These are phyloP conservation scores for Iphiclides podalirius DNA, from an alignment of 2,888 invertebrate species.

Conservation along the genomic window DNA sequence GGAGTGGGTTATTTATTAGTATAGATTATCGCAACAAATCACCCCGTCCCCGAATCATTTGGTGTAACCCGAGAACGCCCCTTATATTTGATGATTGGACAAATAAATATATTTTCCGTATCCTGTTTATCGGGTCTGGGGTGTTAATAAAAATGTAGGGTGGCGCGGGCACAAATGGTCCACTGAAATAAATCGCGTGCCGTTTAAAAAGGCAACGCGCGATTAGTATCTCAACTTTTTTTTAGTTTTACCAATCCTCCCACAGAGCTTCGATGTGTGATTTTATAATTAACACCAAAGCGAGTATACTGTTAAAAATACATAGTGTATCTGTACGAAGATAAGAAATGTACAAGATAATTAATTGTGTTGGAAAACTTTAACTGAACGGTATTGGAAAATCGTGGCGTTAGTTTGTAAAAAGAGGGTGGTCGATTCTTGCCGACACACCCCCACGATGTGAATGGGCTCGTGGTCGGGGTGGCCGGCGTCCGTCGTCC, in stretches of 20 bases:
- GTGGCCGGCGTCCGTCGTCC: conserved; percentile 77
- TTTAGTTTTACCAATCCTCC: too few relatives aligned
- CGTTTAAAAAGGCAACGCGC: too few relatives aligned
- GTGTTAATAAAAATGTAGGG: conserved; percentile 80
- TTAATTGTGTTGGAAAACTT: too few relatives aligned
- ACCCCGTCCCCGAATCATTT: conserved; percentile 66
- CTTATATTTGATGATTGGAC: conserved; percentile 78
- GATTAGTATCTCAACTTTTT: too few relatives aligned
- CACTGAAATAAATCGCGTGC: too few relatives aligned
- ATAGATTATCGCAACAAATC: conserved; percentile 78
- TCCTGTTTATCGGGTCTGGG: conserved; percentile 76
- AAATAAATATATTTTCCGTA: conserved; percentile 79
- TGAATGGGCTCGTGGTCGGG: conserved; percentile 73
- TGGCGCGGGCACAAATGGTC: conserved; percentile 37
- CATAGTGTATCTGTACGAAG: too few relatives aligned
- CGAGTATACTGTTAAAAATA: too few relatives aligned
- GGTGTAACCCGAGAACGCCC: conserved; percentile 77
- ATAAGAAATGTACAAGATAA: too few relatives aligned
- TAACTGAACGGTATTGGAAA: too few relatives aligned
- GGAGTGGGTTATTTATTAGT: conserved; percentile 74
- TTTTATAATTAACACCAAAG: too few relatives aligned
- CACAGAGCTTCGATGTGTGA: too few relatives aligned
- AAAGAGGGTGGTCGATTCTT: conserved; percentile 11
- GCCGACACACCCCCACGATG: conserved; percentile 51
- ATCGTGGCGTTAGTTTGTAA: too few relatives aligned